phyloP scores from a whole-genome alignment of 2,888 invertebrate species.

The Eurytoma californica region DNA sequence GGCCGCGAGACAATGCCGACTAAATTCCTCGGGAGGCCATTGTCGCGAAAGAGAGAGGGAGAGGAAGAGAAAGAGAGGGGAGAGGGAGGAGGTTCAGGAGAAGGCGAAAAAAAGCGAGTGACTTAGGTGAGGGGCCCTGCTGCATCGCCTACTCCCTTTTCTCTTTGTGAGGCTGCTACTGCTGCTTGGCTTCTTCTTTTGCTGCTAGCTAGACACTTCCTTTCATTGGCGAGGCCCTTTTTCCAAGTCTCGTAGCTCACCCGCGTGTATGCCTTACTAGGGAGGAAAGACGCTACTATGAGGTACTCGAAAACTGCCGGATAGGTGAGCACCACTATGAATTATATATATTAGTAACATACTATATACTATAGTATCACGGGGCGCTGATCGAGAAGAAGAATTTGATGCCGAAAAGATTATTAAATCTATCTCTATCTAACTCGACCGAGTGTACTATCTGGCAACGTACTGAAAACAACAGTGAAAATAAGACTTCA shows the following conservation, averaged over 20 bases:
- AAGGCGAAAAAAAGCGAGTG: constrained; percentile 20
- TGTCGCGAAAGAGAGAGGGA: constrained; percentile 44
- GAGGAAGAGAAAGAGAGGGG: too few relatives aligned
- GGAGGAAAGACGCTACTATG: background rate
- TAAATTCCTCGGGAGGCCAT: constrained; percentile 66
- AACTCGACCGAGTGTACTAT: too few relatives aligned
- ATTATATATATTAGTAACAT: too few relatives aligned
- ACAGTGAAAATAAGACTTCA: too few relatives aligned
- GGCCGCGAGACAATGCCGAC: constrained; percentile 68
- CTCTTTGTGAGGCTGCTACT: background rate
- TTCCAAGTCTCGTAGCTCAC: background rate
- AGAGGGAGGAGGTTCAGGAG: background rate
- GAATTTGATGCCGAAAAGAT: too few relatives aligned
- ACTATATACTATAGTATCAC: too few relatives aligned
- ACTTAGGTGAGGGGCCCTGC: background rate
- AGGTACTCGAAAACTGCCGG: too few relatives aligned
- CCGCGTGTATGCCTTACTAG: background rate
- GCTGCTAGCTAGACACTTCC: constrained; percentile 53
- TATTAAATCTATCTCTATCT: too few relatives aligned
- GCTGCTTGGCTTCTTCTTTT: background rate
- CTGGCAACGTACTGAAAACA: too few relatives aligned
- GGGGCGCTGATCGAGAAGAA: too few relatives aligned
- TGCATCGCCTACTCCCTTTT: constrained; percentile 17
- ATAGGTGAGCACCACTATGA: too few relatives aligned
- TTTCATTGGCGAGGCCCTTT: constrained; percentile 34